Evolutionary conservation across 2,113 vertebrate species (phyloP).

Genomic region (Chrysochloris asiatica): DNA sequence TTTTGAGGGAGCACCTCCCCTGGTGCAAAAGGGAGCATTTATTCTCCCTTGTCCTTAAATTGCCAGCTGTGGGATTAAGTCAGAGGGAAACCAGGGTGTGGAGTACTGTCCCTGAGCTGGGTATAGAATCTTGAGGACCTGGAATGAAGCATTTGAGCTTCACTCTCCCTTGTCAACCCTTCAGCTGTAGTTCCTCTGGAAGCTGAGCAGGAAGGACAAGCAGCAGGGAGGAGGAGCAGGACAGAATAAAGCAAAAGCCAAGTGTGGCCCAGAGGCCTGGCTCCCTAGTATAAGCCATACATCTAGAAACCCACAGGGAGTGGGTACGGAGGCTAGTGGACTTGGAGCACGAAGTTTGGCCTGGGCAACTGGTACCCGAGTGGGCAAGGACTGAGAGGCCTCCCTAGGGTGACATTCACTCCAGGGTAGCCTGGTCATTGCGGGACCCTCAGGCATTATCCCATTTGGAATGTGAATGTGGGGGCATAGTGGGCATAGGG

Average conservation of each 20-base stretch:
- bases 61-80: neutral
- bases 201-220: constrained; percentile 12
- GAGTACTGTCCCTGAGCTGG: neutral
- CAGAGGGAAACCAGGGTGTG: constrained; percentile 11
- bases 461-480: constrained; percentile 75
- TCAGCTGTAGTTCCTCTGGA: neutral
- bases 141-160: neutral
- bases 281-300: constrained; percentile 55
- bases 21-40: neutral
- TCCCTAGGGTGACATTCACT: neutral
- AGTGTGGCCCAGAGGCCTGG: neutral
- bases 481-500: constrained; percentile 50
- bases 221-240: neutral
- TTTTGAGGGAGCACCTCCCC: neutral
- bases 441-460: constrained; percentile 53
- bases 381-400: constrained; percentile 43
- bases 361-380: constrained; percentile 5
- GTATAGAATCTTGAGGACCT: neutral
- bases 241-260: constrained; percentile 2
- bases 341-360: neutral
- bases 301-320: neutral
- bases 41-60: constrained; percentile 8
- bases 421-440: constrained; percentile 20
- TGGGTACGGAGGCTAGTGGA: neutral
- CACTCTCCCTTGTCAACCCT: neutral